These are phyloP conservation scores for Panorpa germanica DNA, from an alignment of 2,888 invertebrate genomes.

Conservation along the genomic window DNA sequence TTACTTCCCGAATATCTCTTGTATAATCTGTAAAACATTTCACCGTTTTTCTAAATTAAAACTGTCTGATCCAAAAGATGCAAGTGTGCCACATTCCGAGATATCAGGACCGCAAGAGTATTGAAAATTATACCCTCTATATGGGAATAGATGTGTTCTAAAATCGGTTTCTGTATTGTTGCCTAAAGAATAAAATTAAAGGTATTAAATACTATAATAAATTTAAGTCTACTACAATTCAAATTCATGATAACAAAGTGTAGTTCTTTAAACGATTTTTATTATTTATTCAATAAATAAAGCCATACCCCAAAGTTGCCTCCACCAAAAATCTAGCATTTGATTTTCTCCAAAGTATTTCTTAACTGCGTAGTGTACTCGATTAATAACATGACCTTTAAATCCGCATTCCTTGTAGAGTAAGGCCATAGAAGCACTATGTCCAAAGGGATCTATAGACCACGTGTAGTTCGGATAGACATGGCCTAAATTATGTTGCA, in stretches of 20 bases:
- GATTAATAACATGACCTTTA: constrained; percentile 56
- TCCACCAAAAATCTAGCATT: constrained; percentile 75
- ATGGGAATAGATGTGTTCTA: constrained; percentile 89
- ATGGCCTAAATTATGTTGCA: constrained; percentile 55
- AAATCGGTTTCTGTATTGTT: constrained; percentile 58
- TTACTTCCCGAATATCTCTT: too few relatives aligned
- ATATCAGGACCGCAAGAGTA: constrained; percentile 94
- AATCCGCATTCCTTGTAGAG: constrained; percentile 55
- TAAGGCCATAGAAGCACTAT: constrained; percentile 63
- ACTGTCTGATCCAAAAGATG: too few relatives aligned
- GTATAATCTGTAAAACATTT: too few relatives aligned
- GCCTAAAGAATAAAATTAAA: constrained; percentile 33
- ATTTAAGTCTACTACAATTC: too few relatives aligned
- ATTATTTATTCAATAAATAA: too few relatives aligned
- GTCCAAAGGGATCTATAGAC: constrained; percentile 80
- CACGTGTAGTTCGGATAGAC: constrained; percentile 53
- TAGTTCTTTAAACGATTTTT: too few relatives aligned
- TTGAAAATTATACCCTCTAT: constrained; percentile 87
- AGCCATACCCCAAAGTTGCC: constrained; percentile 71
- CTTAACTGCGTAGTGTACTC: constrained; percentile 81
- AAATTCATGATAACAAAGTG: too few relatives aligned
- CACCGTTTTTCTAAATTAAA: too few relatives aligned
- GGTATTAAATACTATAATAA: too few relatives aligned
- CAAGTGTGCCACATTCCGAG: too few relatives aligned
- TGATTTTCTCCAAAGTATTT: constrained; percentile 60